Percentiles rank a stretch among this genome's conserved stretches.
Evolutionary conservation across 2,797 vertebrate genomes (phyloP).

Genomic region (Chloroceryle amazona): DNA sequence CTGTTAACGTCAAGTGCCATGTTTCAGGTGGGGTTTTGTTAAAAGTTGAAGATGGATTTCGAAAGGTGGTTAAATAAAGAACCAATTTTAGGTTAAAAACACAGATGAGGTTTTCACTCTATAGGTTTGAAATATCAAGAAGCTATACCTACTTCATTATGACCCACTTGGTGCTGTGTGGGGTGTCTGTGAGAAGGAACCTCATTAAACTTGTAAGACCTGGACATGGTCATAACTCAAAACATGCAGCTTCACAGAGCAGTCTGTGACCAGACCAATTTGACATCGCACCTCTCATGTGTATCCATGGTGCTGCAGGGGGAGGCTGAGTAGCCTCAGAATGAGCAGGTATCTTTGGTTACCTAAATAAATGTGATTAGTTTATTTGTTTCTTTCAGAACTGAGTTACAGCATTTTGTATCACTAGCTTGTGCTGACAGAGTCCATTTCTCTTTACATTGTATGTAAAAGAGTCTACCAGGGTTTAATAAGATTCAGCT

Average conservation of each 20-base stretch:
- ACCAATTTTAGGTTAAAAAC: not conserved
- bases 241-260: not conserved
- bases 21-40: not conserved
- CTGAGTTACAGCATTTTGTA: not conserved
- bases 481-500: not conserved
- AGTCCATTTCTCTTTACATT: not conserved
- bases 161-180: not conserved
- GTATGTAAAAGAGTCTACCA: not conserved
- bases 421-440: not conserved
- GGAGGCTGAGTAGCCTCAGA: not conserved
- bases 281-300: not conserved
- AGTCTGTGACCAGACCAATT: not conserved
- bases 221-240: not conserved
- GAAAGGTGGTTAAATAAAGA: not conserved
- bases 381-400: not conserved
- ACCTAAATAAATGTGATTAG: not conserved
- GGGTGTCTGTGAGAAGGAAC: not conserved
- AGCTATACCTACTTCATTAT: conserved; percentile 1
- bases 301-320: rapidly evolving
- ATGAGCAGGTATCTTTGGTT: not conserved
- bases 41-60: conserved; percentile 8
- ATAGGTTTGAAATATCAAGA: not conserved
- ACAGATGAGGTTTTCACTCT: not conserved
- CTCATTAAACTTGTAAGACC: conserved; percentile 1
- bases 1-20: not conserved